A percentile compares a stretch with the other conserved stretches of the same genome.
Evolutionary conservation across 2,888 invertebrate genomes (phyloP).

Genomic region (Synanthedon formicaeformis): DNA sequence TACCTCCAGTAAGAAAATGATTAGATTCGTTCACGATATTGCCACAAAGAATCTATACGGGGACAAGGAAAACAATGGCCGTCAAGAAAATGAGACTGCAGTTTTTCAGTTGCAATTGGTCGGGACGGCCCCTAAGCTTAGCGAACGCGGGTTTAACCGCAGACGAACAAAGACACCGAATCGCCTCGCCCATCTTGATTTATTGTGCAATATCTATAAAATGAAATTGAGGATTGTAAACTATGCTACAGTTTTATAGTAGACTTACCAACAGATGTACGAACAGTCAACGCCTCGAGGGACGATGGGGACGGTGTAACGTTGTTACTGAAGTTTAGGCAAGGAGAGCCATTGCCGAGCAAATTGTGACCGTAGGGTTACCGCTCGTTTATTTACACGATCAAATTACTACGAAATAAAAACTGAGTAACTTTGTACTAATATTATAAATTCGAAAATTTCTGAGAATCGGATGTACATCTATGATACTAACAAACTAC

Average conservation of each 20-base stretch:
- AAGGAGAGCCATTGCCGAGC: slow-evolving; percentile 46
- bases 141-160: slow-evolving; percentile 12
- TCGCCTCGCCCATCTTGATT: slow-evolving; percentile 37
- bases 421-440: slow-evolving; percentile 29
- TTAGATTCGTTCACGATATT: slow-evolving; percentile 14
- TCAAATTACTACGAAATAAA: slow-evolving; percentile 51
- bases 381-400: slow-evolving; percentile 44
- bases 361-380: slow-evolving; percentile 60
- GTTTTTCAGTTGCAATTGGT: slow-evolving; percentile 38
- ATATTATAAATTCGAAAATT: too few species aligned
- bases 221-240: slow-evolving; percentile 51
- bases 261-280: slow-evolving; percentile 55
- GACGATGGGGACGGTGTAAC: slow-evolving; percentile 53
- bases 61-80: slow-evolving; percentile 26
- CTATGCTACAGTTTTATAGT: slow-evolving; percentile 48
- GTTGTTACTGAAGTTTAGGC: slow-evolving; percentile 59
- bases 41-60: slow-evolving; percentile 25
- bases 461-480: too few species aligned
- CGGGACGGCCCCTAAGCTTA: slow-evolving; percentile 18
- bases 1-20: slow-evolving; percentile 17
- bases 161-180: slow-evolving; percentile 32
- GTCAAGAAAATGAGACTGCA: slow-evolving; percentile 35
- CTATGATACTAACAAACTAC: too few species aligned
- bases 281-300: slow-evolving; percentile 50
- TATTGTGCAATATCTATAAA: slow-evolving; percentile 51